These are phyloP conservation scores for Brachyhypopomus occidentalis DNA, from an alignment of 2,113 vertebrate genomes.

Conservation along the genomic window DNA sequence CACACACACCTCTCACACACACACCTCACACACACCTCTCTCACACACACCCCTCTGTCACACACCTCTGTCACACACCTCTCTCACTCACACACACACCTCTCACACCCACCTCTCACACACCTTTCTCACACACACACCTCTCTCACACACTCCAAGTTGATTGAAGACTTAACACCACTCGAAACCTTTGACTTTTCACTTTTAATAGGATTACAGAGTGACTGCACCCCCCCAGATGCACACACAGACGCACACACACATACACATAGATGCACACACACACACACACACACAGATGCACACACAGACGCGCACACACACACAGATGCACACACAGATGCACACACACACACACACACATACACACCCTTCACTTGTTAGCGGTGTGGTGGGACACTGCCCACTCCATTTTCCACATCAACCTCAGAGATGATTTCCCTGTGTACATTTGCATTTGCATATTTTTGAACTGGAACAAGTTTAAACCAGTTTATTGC, in stretches of 20 bases:
- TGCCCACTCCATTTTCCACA: no score
- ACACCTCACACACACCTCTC: no score
- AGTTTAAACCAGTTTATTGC: no score
- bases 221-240: not conserved
- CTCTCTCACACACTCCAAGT: not conserved
- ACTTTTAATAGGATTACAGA: slow-evolving; percentile 54
- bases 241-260: slow-evolving; percentile 38
- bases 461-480: no score
- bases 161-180: slow-evolving; percentile 46
- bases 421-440: no score
- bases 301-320: no score
- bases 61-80: not conserved
- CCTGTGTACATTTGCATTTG: no score
- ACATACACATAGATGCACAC: slow-evolving; percentile 34
- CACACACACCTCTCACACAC: no score
- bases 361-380: no score
- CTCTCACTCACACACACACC: slow-evolving; percentile 6
- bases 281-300: slow-evolving; percentile 26
- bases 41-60: slow-evolving; percentile 14
- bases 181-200: slow-evolving; percentile 50
- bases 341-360: no score
- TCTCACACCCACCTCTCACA: not conserved
- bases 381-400: no score
- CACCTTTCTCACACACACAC: slow-evolving; percentile 21
- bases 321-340: no score